Evolutionary conservation across 2,113 vertebrate species (phyloP).

Genomic region (Anser brachyrhynchus): DNA sequence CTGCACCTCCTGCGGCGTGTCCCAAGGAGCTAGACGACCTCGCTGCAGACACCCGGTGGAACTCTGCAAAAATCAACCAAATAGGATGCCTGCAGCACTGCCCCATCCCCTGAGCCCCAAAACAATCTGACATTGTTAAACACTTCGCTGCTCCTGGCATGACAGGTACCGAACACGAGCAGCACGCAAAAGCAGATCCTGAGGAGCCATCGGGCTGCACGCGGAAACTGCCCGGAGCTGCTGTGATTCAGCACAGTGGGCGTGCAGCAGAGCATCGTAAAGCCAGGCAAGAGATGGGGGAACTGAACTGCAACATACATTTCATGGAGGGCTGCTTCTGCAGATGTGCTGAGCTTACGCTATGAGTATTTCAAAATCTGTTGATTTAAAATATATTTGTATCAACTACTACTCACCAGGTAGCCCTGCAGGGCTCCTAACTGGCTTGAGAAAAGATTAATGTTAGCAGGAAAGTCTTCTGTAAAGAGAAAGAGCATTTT

Average conservation of each 20-base stretch:
- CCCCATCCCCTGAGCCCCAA: not conserved
- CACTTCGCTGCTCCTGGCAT: rapidly evolving
- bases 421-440: not conserved
- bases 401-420: not conserved
- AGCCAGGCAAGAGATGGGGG: rapidly evolving
- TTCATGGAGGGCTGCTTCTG: not conserved
- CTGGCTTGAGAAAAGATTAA: not conserved
- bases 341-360: not conserved
- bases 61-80: rapidly evolving
- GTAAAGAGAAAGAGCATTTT: not conserved
- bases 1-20: not conserved
- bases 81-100: not conserved
- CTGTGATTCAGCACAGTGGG: rapidly evolving
- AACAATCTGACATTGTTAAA: rapidly evolving
- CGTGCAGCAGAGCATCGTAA: rapidly evolving
- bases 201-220: not conserved
- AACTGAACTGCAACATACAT: rapidly evolving
- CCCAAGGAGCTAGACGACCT: not conserved
- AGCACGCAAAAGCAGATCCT: rapidly evolving
- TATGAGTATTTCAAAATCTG: rapidly evolving
- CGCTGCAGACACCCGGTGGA: rapidly evolving
- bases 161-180: rapidly evolving
- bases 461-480: not conserved
- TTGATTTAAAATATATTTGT: not conserved
- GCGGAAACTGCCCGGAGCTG: rapidly evolving